These are phyloP conservation scores for Mythimna albipuncta DNA, from an alignment of 2,888 invertebrate genomes.

Conservation along the genomic window DNA sequence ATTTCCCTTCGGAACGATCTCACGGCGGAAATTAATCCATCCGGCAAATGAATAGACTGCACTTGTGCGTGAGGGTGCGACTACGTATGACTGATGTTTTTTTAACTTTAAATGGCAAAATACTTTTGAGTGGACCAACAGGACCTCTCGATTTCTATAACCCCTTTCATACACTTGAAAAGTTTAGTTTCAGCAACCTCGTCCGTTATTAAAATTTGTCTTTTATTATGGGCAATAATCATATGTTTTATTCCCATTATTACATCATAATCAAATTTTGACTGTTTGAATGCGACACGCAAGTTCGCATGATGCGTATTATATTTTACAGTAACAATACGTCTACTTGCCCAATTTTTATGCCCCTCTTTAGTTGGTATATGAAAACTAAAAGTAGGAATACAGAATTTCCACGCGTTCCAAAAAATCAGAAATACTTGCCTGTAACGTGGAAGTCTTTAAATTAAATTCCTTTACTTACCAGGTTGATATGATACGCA, in stretches of 20 bases:
- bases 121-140: conserved; percentile 41
- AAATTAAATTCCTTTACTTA: conserved; percentile 60
- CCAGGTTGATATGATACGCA: conserved; percentile 30
- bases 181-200: conserved; percentile 6
- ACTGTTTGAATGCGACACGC: conserved; percentile 66
- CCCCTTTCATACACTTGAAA: neutral
- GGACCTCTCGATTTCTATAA: conserved; percentile 13
- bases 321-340: conserved; percentile 46
- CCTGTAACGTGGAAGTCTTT: conserved; percentile 45
- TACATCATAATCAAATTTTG: conserved; percentile 64
- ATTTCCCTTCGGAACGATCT: conserved; percentile 89
- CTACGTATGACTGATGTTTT: conserved; percentile 75
- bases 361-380: conserved; percentile 35
- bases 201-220: conserved; percentile 35
- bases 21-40: conserved; percentile 89
- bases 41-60: conserved; percentile 89
- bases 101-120: conserved; percentile 70
- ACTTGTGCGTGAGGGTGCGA: conserved; percentile 85
- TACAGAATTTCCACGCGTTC: conserved; percentile 49
- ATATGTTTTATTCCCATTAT: conserved; percentile 60
- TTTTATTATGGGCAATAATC: conserved; percentile 59
- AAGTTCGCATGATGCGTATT: conserved; percentile 68
- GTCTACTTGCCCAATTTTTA: conserved; percentile 53
- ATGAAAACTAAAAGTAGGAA: conserved; percentile 21
- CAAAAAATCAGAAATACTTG: conserved; percentile 49